These are phyloP conservation scores for Poicephalus gulielmi DNA, from an alignment of 2,113 vertebrate genomes.

Conservation along the genomic window DNA sequence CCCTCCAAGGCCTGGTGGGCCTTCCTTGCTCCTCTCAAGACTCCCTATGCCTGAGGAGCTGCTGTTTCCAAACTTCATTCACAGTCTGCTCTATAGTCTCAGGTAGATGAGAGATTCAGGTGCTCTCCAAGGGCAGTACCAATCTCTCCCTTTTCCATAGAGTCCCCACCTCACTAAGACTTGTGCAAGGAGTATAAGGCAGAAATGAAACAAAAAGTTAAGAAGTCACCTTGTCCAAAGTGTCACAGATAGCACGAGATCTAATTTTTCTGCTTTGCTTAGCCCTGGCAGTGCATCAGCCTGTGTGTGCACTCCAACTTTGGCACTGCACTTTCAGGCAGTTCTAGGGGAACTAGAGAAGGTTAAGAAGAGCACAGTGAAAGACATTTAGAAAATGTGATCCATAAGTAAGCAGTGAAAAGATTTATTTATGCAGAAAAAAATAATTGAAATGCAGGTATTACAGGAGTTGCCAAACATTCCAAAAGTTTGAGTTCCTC, in stretches of 20 bases:
- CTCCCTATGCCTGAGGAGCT: not conserved
- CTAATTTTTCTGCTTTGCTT: not conserved
- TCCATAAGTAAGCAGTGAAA: not conserved
- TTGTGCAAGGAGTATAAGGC: not conserved
- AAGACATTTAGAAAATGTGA: not conserved
- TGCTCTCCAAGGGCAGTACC: not conserved
- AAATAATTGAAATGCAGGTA: not conserved
- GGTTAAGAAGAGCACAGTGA: not conserved
- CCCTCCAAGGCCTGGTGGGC: not conserved
- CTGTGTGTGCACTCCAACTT: not conserved
- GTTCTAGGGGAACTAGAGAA: not conserved
- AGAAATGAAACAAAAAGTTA: not conserved
- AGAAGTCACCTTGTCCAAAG: not conserved
- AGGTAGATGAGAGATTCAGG: not conserved
- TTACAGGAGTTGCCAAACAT: not conserved
- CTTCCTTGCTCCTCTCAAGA: not conserved
- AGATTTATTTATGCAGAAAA: not conserved
- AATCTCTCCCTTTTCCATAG: not conserved
- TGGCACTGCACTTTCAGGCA: not conserved
- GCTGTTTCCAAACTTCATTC: not conserved
- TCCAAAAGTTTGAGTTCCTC: not conserved
- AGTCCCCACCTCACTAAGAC: not conserved
- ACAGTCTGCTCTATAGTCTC: not conserved
- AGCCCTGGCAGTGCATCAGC: not conserved
- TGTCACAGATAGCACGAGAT: not conserved